A percentile compares a stretch with the other conserved stretches of the same genome.
Conservation (phyloP, 2,888 invertebrate genomes). For the Anticlea derivata region DNA sequence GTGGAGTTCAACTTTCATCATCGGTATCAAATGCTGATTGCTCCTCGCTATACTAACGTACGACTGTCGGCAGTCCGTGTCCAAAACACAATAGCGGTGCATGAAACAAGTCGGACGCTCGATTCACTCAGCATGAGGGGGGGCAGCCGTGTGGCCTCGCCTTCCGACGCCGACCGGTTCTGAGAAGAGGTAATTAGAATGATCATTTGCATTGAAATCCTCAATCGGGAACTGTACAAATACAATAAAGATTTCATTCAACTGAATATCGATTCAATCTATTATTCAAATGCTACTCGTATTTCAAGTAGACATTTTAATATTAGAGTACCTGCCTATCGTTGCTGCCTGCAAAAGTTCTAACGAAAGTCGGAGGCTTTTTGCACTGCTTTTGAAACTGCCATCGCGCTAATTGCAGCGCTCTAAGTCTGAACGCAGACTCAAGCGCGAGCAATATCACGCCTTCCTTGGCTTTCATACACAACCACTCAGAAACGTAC, state of each 20-base stretch:
- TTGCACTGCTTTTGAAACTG: not conserved
- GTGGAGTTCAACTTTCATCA: too few species aligned
- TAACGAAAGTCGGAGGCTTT: not conserved
- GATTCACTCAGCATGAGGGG: not conserved
- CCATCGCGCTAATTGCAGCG: constrained; percentile 10
- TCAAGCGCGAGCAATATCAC: not conserved
- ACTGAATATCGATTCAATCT: not conserved
- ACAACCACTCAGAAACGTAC: not conserved
- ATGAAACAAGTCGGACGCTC: not conserved
- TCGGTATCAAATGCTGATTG: too few species aligned
- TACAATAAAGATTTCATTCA: not conserved
- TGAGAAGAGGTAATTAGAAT: not conserved
- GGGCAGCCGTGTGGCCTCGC: not conserved
- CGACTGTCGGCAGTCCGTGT: not conserved
- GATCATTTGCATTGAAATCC: not conserved
- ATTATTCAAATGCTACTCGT: not conserved
- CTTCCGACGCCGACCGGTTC: not conserved
- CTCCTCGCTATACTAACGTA: too few species aligned
- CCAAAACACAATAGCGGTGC: not conserved
- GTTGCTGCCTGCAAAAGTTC: not conserved
- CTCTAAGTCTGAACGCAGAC: constrained; percentile 5
- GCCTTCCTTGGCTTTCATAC: not conserved
- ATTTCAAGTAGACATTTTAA: not conserved
- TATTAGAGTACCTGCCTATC: not conserved
- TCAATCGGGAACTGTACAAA: not conserved